Conservation (phyloP, 1,140 invertebrate genomes). For the Sycobia sp. region DNA sequence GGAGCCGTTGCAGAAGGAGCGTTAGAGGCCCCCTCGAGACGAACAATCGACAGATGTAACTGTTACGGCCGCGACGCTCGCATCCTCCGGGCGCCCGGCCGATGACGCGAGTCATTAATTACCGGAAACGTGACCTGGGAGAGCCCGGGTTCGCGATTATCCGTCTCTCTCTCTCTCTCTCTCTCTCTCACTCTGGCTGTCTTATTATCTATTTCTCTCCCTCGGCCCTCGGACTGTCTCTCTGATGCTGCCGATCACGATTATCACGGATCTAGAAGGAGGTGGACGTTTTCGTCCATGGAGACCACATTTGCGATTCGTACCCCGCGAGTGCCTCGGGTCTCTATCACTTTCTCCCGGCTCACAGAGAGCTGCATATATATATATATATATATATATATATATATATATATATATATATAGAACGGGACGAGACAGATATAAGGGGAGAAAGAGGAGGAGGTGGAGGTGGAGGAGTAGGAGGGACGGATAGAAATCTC, state of each 20-base stretch:
- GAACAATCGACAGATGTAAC: constrained; percentile 54
- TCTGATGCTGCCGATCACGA: constrained; percentile 37
- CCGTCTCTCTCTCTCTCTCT: background rate
- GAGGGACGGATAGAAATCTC: constrained; percentile 22
- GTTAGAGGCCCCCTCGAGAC: too few species aligned
- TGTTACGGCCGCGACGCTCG: constrained; percentile 38
- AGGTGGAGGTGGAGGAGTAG: too few species aligned
- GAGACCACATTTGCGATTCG: constrained; percentile 36
- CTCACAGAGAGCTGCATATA: constrained; percentile 1
- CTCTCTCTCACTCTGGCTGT: too few species aligned
- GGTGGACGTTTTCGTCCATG: background rate
- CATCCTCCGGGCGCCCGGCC: constrained; percentile 14
- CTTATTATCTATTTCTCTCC: too few species aligned
- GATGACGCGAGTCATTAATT: constrained; percentile 58
- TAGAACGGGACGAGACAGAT: too few species aligned
- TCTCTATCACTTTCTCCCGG: constrained; percentile 47
- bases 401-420: too few species aligned
- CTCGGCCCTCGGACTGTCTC: too few species aligned
- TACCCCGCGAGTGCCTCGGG: constrained; percentile 35
- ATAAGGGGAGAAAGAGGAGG: too few species aligned
- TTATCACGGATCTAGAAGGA: constrained; percentile 42
- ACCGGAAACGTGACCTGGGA: constrained; percentile 53
- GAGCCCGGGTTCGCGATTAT: background rate
- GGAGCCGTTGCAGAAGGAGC: constrained; percentile 11
- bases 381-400: too few species aligned